Evolutionary conservation across 2,113 vertebrate species (phyloP), one percentile per base, ranked within the genome.

Genomic region (Chloropsis hardwickii): DNA sequence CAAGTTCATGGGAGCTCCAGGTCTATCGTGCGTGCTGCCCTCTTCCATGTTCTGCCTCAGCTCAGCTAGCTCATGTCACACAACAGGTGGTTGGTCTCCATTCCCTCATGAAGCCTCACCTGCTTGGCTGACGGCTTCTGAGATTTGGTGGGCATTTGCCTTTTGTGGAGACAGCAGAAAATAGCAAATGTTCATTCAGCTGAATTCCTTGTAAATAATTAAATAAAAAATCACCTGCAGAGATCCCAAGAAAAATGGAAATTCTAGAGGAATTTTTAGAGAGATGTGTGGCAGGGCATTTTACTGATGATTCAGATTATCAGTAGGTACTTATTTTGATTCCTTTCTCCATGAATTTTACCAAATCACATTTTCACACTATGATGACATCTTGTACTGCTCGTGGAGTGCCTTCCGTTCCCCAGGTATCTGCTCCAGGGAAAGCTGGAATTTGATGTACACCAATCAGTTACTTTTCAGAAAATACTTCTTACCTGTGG

Each of bases 211-310:
- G 24, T 58, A 47, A 90, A 50, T 42, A 70, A 58, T 10, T 62
- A 86, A 61, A n/a, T 50, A 14, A 58, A 61, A 87, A 86, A 57
- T 61, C 15, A 72, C 12, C 15, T 50, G 21, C 67, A 83, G 47
- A 62, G 4, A 45, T 62, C 27, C 10, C 17, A 47, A 35, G 29
- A 12, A 62, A 73, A 88, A 33, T 44, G 8, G 35, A 45, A 82
- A 65, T 9, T 72, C 3, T 29, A 17, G 10, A 19, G 12, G 5
- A 7, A 42, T 69, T 86, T 82, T 83, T 20, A 44, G 57, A 24
- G 13, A 61, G 4, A 11, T 39, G 12, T 7, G 14, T 29, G 9
- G 5, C 6, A 0, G 15, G 11, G 16, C 7, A 4, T 53, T 35
- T 74, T 79, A 18, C n/a, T 65, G 15, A 42, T 33, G 40, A 35